phyloP scores from a whole-genome alignment of 2,797 vertebrate species.

The Vespertilio murinus region DNA sequence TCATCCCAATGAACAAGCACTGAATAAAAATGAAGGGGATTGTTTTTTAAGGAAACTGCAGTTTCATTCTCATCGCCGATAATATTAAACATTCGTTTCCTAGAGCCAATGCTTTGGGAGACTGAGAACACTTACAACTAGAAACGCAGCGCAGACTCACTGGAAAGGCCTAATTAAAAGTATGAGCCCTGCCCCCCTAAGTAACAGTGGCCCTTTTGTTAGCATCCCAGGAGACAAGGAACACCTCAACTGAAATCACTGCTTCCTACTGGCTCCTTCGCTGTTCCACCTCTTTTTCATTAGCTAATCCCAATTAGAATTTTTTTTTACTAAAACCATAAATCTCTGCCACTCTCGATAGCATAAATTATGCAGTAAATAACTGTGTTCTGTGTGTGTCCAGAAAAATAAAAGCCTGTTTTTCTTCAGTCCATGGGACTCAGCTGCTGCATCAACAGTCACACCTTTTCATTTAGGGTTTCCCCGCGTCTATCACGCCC shows the following conservation, averaged over 20 bases:
- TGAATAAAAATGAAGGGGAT: background rate
- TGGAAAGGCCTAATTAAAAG: conserved; percentile 23
- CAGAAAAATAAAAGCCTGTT: background rate
- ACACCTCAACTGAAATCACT: background rate
- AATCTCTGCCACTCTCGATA: background rate
- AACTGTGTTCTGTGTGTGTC: background rate
- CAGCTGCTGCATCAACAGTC: background rate
- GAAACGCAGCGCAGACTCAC: background rate
- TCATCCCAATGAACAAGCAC: background rate
- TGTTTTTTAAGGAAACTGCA: background rate
- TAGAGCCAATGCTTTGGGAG: background rate
- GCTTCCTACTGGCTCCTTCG: background rate
- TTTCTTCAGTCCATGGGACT: background rate
- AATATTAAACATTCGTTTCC: background rate
- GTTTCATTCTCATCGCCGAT: background rate
- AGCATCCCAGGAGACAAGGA: background rate
- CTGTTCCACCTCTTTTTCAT: conserved; percentile 12
- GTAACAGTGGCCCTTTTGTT: background rate
- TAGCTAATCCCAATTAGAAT: conserved; percentile 62
- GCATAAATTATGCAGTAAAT: conserved; percentile 4
- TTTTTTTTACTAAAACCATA: background rate
- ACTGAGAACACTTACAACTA: background rate
- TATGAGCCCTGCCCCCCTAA: background rate
- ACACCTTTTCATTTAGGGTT: background rate
- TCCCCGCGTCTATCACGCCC: background rate